Percentiles rank a stretch among this genome's conserved stretches.
Evolutionary conservation across 2,888 invertebrate genomes (phyloP).

Genomic region (Taenaris catops): DNA sequence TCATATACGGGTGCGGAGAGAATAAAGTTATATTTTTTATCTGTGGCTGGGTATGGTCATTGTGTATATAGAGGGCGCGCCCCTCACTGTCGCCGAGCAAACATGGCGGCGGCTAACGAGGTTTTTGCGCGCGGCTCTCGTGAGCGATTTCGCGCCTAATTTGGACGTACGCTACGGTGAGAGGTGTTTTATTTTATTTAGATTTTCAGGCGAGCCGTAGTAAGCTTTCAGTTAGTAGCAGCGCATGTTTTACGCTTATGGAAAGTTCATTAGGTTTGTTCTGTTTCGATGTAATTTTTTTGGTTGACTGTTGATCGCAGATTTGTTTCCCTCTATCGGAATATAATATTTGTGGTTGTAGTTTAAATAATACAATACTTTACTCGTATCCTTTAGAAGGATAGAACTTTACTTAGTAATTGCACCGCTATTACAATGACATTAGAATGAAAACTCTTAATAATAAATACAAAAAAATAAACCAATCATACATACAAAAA

Average conservation of each 20-base stretch:
- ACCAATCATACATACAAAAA: too few relatives aligned
- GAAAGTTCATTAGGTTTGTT: constrained; percentile 12
- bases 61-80: constrained; percentile 76
- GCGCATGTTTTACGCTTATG: constrained; percentile 16
- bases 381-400: too few relatives aligned
- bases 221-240: constrained; percentile 20
- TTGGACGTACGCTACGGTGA: constrained; percentile 41
- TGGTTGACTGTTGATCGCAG: too few relatives aligned
- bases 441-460: too few relatives aligned
- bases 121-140: constrained; percentile 69
- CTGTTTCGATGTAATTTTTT: too few relatives aligned
- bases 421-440: too few relatives aligned
- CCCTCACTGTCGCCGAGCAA: constrained; percentile 72
- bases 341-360: too few relatives aligned
- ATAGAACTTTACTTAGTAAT: too few relatives aligned
- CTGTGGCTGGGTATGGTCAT: constrained; percentile 34
- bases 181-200: constrained; percentile 47
- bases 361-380: too few relatives aligned
- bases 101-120: constrained; percentile 74
- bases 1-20: constrained; percentile 23
- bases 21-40: constrained; percentile 13
- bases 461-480: too few relatives aligned
- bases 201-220: constrained; percentile 29
- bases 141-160: constrained; percentile 77
- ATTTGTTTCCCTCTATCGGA: too few relatives aligned